Conservation (phyloP, 2,888 invertebrate species). For the Drosophila melanosoma region DNA sequence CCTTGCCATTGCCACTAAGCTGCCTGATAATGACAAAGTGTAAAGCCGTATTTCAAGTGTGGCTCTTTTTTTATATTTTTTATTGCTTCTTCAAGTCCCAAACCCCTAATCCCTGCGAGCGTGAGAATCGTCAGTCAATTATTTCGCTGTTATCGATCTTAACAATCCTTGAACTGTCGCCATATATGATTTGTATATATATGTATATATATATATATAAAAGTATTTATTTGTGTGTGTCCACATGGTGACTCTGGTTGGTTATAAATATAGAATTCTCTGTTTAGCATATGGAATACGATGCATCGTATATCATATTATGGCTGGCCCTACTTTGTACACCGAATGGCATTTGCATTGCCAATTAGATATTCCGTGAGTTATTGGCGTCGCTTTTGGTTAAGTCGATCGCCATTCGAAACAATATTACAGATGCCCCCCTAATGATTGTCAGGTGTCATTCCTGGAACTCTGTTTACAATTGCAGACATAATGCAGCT, state of each 20-base stretch:
- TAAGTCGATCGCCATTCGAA: conserved; percentile 26
- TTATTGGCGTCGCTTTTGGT: conserved; percentile 47
- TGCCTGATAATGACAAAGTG: conserved; percentile 78
- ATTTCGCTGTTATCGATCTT: conserved; percentile 69
- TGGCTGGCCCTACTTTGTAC: conserved; percentile 61
- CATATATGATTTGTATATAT: conserved; percentile 19
- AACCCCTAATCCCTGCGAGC: conserved; percentile 39
- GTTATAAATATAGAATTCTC: conserved; percentile 6
- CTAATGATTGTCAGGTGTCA: conserved; percentile 46
- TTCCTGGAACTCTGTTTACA: conserved; percentile 39
- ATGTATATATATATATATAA: not conserved
- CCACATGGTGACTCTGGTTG: conserved; percentile 10
- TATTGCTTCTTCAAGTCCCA: conserved; percentile 3
- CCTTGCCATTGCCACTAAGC: conserved; percentile 55
- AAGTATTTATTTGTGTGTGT: conserved; percentile 14
- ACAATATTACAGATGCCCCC: conserved; percentile 33
- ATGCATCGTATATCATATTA: conserved; percentile 34
- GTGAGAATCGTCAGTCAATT: conserved; percentile 80
- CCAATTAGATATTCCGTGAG: conserved; percentile 55
- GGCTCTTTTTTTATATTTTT: conserved; percentile 20
- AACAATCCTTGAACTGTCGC: conserved; percentile 75
- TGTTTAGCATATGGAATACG: not conserved
- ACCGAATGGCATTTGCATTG: conserved; percentile 67
- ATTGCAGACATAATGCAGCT: conserved; percentile 27
- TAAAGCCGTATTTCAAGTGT: conserved; percentile 75